Percentiles rank a stretch among this genome's conserved stretches.
Evolutionary conservation across 1,140 invertebrate genomes (phyloP).

Genomic region (Vanessa tameamea): DNA sequence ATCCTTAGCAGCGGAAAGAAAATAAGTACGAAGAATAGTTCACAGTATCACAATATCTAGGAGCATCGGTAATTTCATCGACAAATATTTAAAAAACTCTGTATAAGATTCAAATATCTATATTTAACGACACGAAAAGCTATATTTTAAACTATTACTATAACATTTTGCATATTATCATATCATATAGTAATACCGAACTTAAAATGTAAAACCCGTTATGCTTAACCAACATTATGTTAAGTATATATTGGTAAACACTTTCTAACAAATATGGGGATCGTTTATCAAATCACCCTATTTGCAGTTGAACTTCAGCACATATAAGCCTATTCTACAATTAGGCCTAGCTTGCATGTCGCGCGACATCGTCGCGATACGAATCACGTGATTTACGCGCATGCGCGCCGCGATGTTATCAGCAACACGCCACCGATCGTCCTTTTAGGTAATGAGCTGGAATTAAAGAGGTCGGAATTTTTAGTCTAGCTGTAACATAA

Average conservation of each 20-base stretch:
- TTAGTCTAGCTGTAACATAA: slow-evolving; percentile 25
- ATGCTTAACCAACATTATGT: background rate
- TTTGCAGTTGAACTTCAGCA: slow-evolving; percentile 20
- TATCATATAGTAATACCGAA: no score
- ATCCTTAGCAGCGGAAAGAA: no score
- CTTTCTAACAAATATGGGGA: slow-evolving; percentile 14
- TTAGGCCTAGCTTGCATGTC: slow-evolving; percentile 59
- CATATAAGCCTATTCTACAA: slow-evolving; percentile 48
- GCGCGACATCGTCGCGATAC: slow-evolving; percentile 49
- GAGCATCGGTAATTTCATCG: no score
- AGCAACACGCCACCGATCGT: slow-evolving; percentile 42
- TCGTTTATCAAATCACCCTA: slow-evolving; percentile 32
- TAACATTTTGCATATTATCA: no score
- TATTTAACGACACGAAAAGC: no score
- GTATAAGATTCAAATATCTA: no score
- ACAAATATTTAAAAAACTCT: no score
- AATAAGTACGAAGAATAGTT: no score
- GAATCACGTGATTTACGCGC: slow-evolving; percentile 59
- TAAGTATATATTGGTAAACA: slow-evolving; percentile 6
- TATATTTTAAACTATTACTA: no score
- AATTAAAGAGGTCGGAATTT: slow-evolving; percentile 38
- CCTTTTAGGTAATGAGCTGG: slow-evolving; percentile 55
- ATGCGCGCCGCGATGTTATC: slow-evolving; percentile 50
- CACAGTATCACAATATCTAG: no score
- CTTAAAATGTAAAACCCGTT: no score